Evolutionary conservation across 2,888 invertebrate species (phyloP), one percentile per base, ranked within the genome.

Genomic region (Mylabris sibirica): DNA sequence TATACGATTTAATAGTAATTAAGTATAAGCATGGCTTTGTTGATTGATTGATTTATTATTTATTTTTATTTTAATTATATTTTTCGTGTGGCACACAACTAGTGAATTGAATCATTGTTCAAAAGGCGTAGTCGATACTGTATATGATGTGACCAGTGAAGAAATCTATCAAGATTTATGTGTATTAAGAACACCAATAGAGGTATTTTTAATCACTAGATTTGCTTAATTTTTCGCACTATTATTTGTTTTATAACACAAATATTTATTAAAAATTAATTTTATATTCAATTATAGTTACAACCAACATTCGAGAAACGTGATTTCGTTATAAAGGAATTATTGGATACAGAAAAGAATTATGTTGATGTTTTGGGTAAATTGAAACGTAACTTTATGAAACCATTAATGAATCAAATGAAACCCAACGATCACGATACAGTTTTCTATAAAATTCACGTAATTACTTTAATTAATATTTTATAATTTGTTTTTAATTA

Each of bases 281-380:
- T 30, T 30, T 3, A 2, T 11, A 49, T 44, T n/a, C n/a, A n/a
- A n/a, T n/a, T n/a, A n/a, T 72, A 83, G 80, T 76, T 79, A 66
- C 81, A 81, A 63, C 76, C 76, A 26, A 78, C 80, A 9, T 79
- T 90, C 76, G 97, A 96, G 84, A 98, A 97, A 84, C 88, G 98
- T 69, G 98, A 98, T 84, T 96, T 96, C 83, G 95, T 95, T 60
- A 94, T 96, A 80, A 90, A 93, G 74, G 99, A 99, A 84, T 87
- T 99, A 66, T 90, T 98, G 49, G 98, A 98, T 84, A 99, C 99
- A 0, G 99, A 99, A 85, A 92, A 92, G 79, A 99, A 99, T 85
- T 99, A 99, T 83, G 92, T 98, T 62, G 96, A 97, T 80, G 98
- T 98, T 12, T 88, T 99, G 64, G 90, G 90, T 80, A 97, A 95